Evolutionary conservation across 1,140 invertebrate species (phyloP).

Genomic region (Drosophila sucinea): DNA sequence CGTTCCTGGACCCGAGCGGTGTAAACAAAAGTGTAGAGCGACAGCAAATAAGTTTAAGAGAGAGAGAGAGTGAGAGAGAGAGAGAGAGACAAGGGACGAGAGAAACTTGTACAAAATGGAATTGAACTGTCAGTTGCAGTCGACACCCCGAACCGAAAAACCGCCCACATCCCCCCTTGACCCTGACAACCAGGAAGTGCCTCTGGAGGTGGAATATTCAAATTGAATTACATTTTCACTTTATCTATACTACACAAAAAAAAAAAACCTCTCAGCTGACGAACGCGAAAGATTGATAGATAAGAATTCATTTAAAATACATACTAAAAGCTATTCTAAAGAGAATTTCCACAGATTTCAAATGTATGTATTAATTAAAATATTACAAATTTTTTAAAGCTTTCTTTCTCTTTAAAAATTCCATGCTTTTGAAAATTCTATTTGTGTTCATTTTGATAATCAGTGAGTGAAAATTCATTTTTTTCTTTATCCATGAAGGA

Average conservation of each 20-base stretch:
- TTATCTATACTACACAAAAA: conserved; percentile 66
- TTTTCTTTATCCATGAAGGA: too few relatives aligned
- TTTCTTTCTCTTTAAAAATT: neutral
- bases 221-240: conserved; percentile 79
- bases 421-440: too few relatives aligned
- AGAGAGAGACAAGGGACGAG: neutral
- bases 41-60: conserved; percentile 71
- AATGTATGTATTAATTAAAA: neutral
- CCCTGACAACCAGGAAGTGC: conserved; percentile 6
- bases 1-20: conserved; percentile 10
- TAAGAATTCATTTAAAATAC: conserved; percentile 71
- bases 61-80: conserved; percentile 29
- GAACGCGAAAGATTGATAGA: conserved; percentile 27
- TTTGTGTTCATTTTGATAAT: too few relatives aligned
- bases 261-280: conserved; percentile 44
- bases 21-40: conserved; percentile 64
- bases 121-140: conserved; percentile 76
- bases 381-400: neutral
- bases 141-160: conserved; percentile 2
- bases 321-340: conserved; percentile 14
- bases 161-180: neutral
- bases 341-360: conserved; percentile 14
- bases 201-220: conserved; percentile 41
- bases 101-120: conserved; percentile 37
- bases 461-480: too few relatives aligned